phyloP scores from a whole-genome alignment of 1,140 invertebrate genomes.

The Bombus fervidus region DNA sequence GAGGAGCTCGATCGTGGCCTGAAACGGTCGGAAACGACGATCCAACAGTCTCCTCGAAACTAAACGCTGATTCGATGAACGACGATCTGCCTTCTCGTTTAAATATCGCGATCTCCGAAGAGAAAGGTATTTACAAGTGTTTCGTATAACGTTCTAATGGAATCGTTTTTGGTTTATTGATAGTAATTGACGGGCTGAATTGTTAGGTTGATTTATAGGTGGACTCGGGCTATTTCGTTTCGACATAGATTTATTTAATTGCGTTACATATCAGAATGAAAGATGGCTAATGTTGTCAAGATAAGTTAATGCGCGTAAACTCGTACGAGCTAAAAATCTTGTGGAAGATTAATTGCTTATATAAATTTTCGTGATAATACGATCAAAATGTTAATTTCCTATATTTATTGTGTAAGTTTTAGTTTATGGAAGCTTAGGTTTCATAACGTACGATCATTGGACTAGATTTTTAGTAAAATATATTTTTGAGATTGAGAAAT shows the following conservation, averaged over 20 bases:
- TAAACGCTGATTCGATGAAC: conserved; percentile 20
- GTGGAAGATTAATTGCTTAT: too few species aligned
- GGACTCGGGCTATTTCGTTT: neutral
- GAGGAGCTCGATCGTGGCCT: conserved; percentile 14
- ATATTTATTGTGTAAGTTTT: neutral
- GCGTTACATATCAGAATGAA: neutral
- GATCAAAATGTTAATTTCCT: neutral
- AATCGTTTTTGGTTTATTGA: conserved; percentile 10
- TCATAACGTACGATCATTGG: too few species aligned
- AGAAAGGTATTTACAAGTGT: neutral
- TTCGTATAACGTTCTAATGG: neutral
- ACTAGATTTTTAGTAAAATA: too few species aligned
- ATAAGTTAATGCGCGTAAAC: neutral
- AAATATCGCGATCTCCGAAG: neutral
- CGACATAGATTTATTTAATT: neutral
- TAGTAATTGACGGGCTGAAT: conserved; percentile 5
- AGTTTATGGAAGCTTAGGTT: too few species aligned
- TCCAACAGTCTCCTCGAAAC: conserved; percentile 5
- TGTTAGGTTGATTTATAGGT: neutral
- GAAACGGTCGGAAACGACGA: neutral
- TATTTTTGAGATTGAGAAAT: too few species aligned
- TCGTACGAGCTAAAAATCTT: too few species aligned
- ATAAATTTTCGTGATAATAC: neutral
- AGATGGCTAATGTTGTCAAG: neutral
- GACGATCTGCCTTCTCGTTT: neutral